phyloP scores from a whole-genome alignment of 1,140 invertebrate genomes.

The Aphelinus certus region DNA sequence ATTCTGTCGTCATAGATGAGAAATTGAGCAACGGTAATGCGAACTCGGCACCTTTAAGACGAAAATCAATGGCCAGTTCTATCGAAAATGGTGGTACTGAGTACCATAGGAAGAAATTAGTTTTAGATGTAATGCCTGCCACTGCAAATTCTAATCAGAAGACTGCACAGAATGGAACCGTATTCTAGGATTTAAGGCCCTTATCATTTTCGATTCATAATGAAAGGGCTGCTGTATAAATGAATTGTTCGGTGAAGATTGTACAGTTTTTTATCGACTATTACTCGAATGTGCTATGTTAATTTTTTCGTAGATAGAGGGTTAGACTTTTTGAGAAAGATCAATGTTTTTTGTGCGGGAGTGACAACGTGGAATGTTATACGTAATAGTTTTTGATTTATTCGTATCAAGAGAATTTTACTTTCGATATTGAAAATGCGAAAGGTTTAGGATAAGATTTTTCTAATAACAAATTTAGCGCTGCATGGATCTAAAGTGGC shows the following conservation, averaged over 20 bases:
- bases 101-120: constrained; percentile 55
- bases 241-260: constrained; percentile 42
- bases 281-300: constrained; percentile 27
- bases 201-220: not conserved
- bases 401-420: constrained; percentile 21
- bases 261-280: constrained; percentile 36
- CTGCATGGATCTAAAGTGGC: no score
- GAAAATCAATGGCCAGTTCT: constrained; percentile 52
- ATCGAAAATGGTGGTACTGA: constrained; percentile 40
- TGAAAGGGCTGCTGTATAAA: constrained; percentile 23
- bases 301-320: no score
- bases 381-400: constrained; percentile 17
- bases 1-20: constrained; percentile 45
- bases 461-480: no score
- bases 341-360: not conserved
- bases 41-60: constrained; percentile 43
- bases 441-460: no score
- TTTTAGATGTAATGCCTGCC: constrained; percentile 51
- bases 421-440: constrained; percentile 1
- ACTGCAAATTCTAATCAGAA: constrained; percentile 46
- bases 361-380: not conserved
- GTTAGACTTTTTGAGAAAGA: no score
- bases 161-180: constrained; percentile 44
- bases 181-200: constrained; percentile 2
- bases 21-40: not conserved